Evolutionary conservation across 2,113 vertebrate genomes (phyloP), one percentile per base, ranked within the genome.

Genomic region (Dasyprocta punctata): DNA sequence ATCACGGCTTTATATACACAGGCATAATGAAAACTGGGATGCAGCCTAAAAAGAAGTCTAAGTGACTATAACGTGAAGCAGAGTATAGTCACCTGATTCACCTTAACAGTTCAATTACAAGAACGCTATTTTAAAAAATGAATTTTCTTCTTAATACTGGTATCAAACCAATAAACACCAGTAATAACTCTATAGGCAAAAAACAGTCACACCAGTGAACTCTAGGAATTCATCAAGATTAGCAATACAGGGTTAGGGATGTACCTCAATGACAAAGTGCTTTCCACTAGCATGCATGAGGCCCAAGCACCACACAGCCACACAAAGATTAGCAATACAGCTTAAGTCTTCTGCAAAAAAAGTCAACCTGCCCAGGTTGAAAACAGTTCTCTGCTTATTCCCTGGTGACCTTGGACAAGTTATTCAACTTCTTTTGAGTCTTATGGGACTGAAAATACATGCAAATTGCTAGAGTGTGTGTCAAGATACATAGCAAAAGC

Each of bases 331-430:
- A 47, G 26, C 41, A 77, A 77, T 30, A 77, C 10, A 65, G 83
- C 28, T 92, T 84, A 96, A 88, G 33, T 16, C n/a, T 87, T 88
- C 38, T 30, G 81, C 83, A 61, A 90, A 95, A 63, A 58, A 69
- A 38, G 75, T 81, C 86, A 86, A 44, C 11, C 33, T 44, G 26
- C 8, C 58, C 86, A 69, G 5, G 16, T 28, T 96, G 52, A 96
- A 89, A 73, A 80, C n/a, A 82, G 8, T 41, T 87, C 77, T 52
- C 77, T 12, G 38, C 24, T 52, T 33, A 80, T 16, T 54, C 54
- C 47, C 47, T 49, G 7, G 47, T 89, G 71, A 95, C 58, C 38
- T 30, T 87, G 17, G 49, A 89, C 52, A 92, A 93, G 60, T 69
- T 83, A 71, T 13, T 86, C 56, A 85, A 91, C 41, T 90, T 93